Evolutionary conservation across 1,140 invertebrate species (phyloP), one percentile per base, ranked within the genome.

Genomic region (Oncopeltus fasciatus): DNA sequence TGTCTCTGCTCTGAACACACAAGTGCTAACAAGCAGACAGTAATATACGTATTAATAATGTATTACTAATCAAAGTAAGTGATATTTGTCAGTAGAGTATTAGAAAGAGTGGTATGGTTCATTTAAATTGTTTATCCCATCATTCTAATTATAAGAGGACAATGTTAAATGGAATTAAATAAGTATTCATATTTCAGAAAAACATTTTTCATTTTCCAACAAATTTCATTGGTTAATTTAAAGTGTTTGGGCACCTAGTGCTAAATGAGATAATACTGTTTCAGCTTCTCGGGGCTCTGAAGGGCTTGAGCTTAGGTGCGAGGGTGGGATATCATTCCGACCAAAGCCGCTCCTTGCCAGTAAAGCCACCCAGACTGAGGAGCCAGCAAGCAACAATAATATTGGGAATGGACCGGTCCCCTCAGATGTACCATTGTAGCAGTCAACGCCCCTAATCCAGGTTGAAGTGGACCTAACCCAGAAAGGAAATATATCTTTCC

Each of bases 341-440:
- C 60, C 60, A 27, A 65, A 65, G 28, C 64, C 64, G 11, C 53
- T 56, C 11, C 46, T 65, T 20, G 56, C 62, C 0, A 61, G 31
- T 56, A 57, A 60, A 20, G 57, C 59, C 1, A 65, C 64, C 2
- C 64, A 65, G 21, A 65, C 64, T 1, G 14, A 59, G 1, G 60
- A 31, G 58, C 4, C 18, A 18, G 28, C 14, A 33, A 62, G 43
- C 53, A 65, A 61, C 60, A 65, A 65, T 31, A 43, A 57, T 26
- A 27, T 33, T 74, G 61, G 60, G 51, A 47, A 65, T 63, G 29
- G 63, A 65, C 38, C 38, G 27, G 57, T 58, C 29, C n/a, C 9
- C n/a, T 47, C 27, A 29, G 61, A 64, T 63, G 38, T 58, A 18
- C 57, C 64, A 57, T 62, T 51, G 49, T 62, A 64, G 60, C 57